Evolutionary conservation across 2,888 invertebrate genomes (phyloP).

Genomic region (Caenorhabditis sp.): DNA sequence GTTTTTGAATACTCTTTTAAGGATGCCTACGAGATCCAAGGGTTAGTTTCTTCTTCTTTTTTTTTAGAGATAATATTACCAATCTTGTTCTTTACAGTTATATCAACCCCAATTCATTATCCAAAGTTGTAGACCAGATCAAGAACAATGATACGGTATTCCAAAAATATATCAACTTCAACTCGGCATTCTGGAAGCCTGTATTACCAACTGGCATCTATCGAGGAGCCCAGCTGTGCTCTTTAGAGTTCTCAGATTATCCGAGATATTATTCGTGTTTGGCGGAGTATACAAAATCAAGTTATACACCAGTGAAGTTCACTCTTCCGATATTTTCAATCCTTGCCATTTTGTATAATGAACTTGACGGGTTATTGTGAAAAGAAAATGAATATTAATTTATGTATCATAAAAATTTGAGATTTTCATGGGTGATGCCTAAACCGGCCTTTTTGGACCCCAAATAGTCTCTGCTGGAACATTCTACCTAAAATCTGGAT

Average conservation of each 20-base stretch:
- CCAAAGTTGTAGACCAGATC: slow-evolving; percentile 40
- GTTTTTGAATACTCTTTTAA: slow-evolving; percentile 62
- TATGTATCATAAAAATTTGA: no score
- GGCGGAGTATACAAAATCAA: slow-evolving; percentile 13
- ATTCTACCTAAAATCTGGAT: no score
- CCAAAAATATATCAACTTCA: slow-evolving; percentile 50
- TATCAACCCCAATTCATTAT: slow-evolving; percentile 30
- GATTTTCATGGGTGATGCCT: no score
- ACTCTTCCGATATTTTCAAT: slow-evolving; percentile 26
- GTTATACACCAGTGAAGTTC: background rate
- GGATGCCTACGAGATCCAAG: slow-evolving; percentile 49
- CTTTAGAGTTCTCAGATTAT: slow-evolving; percentile 60
- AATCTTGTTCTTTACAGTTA: slow-evolving; percentile 18
- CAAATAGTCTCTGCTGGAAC: no score
- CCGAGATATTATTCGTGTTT: slow-evolving; percentile 54
- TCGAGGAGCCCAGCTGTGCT: slow-evolving; percentile 64
- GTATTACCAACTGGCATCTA: slow-evolving; percentile 36
- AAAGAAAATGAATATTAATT: background rate
- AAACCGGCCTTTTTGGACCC: no score
- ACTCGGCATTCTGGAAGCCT: slow-evolving; percentile 46
- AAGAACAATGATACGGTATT: slow-evolving; percentile 44
- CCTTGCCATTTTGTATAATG: slow-evolving; percentile 26
- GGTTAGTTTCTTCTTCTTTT: slow-evolving; percentile 7
- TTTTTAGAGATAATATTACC: background rate
- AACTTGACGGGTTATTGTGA: slow-evolving; percentile 1